Conservation (phyloP, 2,797 vertebrate species). For the Chloroceryle inda region DNA sequence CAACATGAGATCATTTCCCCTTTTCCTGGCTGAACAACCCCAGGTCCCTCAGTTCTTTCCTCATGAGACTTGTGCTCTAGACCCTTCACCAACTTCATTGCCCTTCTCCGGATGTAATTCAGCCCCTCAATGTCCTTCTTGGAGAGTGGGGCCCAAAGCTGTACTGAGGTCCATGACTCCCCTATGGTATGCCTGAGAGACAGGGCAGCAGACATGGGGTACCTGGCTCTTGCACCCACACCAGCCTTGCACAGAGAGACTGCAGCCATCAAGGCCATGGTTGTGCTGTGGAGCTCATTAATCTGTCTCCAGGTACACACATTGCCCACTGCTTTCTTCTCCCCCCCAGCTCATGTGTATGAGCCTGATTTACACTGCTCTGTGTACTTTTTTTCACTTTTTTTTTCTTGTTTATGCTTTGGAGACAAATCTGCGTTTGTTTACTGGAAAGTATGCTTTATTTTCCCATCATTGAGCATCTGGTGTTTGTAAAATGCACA, state of each 20-base stretch:
- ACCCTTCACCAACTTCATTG: background rate
- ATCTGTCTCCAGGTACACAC: background rate
- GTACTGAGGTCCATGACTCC: background rate
- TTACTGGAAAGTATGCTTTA: constrained; percentile 64
- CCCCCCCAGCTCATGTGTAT: accelerated
- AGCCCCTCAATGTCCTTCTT: background rate
- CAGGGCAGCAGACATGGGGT: accelerated
- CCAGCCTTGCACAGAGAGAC: background rate
- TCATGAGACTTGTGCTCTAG: background rate
- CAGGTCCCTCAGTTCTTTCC: too few relatives aligned
- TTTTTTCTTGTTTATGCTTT: background rate
- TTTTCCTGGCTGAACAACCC: background rate
- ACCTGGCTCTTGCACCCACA: accelerated
- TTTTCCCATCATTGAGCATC: constrained; percentile 50
- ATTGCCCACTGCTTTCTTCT: background rate
- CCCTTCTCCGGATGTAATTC: background rate
- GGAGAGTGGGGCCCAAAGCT: background rate
- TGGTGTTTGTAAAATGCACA: constrained; percentile 48
- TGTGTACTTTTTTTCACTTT: background rate
- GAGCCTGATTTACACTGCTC: background rate
- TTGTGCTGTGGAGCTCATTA: background rate
- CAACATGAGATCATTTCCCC: background rate
- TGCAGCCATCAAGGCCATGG: background rate
- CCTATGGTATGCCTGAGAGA: too few relatives aligned
- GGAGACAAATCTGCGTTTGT: constrained; percentile 54